Conservation (phyloP, 1,140 invertebrate genomes). For the Pogonus chalceus region DNA sequence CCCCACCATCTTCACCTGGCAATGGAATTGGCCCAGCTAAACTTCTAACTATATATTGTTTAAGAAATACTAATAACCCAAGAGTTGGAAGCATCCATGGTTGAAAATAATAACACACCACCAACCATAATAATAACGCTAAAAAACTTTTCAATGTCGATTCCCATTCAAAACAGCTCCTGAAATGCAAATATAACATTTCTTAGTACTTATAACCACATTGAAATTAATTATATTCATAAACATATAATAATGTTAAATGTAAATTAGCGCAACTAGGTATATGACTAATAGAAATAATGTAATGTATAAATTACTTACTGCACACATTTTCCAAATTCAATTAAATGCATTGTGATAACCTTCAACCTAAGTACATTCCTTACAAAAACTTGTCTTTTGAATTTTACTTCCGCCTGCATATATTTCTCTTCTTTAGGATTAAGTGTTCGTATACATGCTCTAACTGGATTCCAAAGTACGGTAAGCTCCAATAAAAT, state of each 20-base stretch:
- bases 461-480: constrained; percentile 85
- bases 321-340: constrained; percentile 86
- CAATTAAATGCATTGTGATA: constrained; percentile 80
- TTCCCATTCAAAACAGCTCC: constrained; percentile 97
- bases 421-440: constrained; percentile 94
- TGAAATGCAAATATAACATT: constrained; percentile 39
- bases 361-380: constrained; percentile 90
- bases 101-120: constrained; percentile 74
- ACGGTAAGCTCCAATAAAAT: constrained; percentile 88
- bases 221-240: no score
- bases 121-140: constrained; percentile 75
- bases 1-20: constrained; percentile 71
- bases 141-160: constrained; percentile 77
- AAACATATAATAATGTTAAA: no score
- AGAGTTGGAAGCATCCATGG: constrained; percentile 78
- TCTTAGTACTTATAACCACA: no score
- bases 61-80: constrained; percentile 66
- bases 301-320: constrained; percentile 43
- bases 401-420: constrained; percentile 90
- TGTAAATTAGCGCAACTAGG: no score
- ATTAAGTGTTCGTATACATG: constrained; percentile 83
- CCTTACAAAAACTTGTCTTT: constrained; percentile 82
- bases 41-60: constrained; percentile 53
- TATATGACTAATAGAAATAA: constrained; percentile 10
- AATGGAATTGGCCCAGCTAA: constrained; percentile 38